Base-by-base conservation (phyloP, 2,113 vertebrate genomes). In the Ochotona curzoniae region DNA sequence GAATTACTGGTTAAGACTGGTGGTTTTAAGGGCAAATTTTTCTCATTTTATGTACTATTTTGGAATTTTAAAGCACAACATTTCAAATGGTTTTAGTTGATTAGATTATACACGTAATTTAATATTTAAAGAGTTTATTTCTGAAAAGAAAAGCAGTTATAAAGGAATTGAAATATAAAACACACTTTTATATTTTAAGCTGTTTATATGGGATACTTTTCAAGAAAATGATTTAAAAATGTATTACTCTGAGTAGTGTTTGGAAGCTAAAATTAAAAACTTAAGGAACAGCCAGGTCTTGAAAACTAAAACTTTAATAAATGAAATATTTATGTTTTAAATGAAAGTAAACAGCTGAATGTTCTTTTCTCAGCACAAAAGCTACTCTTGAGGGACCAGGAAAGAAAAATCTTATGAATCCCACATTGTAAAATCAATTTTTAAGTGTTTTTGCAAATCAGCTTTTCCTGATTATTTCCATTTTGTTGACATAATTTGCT, bases 91-190 rank as follows among this genome's bases (percentile, higher is more conserved):
- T 89, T 94, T 93, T 87, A 74, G 17, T 87, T 69, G 44, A 51
- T 87, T 95, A 73, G 28, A 64, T 86, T 91, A 90, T 47, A 66
- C 75, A 15, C 63, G 38, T 79, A 94, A 89, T 89, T 88, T 83
- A 93, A 80, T 91, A 92, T 73, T 85, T 3, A 49, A 54, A 28
- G 47, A 15, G 13, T 67, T 96, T 88, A 47, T 49, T 83, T 76
- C 25, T 80, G 35, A 93, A 63, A 91, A 81, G 25, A 61, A 38
- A 91, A 80, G 9, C 25, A 80, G 21, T 85, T 91, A 49, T 69
- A 94, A 81, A 73, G 69, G 63, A 91, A 94, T 84, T 90, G 17
- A 93, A 83, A 64, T 69, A 13, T 49, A 85, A 81, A 78, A 66
- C 32, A 7, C 5, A 30, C n/a, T 74, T 81, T 92, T 44, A 87